These are phyloP conservation scores for Bradypodion ventrale DNA, from an alignment of 2,797 vertebrate species.

Conservation along the genomic window DNA sequence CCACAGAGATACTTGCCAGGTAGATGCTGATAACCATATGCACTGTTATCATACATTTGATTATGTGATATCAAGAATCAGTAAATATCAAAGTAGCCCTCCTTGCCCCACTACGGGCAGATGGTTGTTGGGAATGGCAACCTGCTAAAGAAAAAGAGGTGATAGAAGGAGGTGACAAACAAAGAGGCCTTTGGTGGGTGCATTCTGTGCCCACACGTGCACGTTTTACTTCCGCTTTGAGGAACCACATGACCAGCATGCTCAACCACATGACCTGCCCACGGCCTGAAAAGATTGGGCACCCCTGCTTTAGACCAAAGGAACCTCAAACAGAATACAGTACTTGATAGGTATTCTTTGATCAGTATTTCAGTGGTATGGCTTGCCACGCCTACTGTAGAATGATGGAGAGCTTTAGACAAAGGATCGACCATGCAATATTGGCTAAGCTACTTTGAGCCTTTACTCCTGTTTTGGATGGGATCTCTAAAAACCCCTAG, in stretches of 20 bases:
- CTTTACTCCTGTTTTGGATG: not conserved
- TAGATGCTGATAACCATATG: not conserved
- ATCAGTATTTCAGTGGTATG: not conserved
- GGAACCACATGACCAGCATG: no score
- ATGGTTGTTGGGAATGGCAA: not conserved
- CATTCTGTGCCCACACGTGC: no score
- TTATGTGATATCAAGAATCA: not conserved
- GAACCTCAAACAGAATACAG: not conserved
- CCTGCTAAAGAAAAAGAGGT: not conserved
- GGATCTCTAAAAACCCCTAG: not conserved
- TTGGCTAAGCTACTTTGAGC: not conserved
- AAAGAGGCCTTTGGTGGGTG: no score
- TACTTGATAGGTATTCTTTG: not conserved
- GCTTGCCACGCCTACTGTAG: not conserved
- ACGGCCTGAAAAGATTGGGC: no score
- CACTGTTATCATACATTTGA: no score
- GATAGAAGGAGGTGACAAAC: not conserved
- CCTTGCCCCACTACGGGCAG: no score
- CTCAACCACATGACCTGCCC: no score
- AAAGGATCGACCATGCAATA: no score
- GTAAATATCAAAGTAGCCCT: not conserved
- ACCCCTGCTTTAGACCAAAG: slow-evolving; percentile 1
- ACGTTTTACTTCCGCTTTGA: no score
- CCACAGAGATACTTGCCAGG: not conserved
- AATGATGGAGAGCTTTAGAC: not conserved